Base-by-base conservation (phyloP, 2,113 vertebrate genomes). In the Phylloscopus trochiloides region DNA sequence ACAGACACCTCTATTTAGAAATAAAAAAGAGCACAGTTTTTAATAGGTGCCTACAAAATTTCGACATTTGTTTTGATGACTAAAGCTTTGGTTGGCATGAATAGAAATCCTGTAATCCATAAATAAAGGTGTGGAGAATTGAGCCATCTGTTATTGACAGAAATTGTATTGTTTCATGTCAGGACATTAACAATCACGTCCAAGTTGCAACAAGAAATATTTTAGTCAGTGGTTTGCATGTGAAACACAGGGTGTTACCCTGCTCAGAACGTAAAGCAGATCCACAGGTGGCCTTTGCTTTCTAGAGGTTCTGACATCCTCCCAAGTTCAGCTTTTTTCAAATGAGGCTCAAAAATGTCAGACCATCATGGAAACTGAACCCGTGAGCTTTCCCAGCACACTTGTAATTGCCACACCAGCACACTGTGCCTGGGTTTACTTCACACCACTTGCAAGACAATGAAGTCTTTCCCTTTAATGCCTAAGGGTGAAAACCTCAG, bases 121-220 rank as follows among this genome's bases (percentile, higher is more conserved):
- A 97, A 94, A 95, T 68, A 80, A 74, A 96, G 81, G 57, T 15
- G 80, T 74, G 78, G 86, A 74, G 75, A 97, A 84, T 12, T 38
- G 95, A 95, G 61, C 79, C 89, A 97, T 90, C 91, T 97, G 92
- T 88, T 93, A 94, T 38, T 65, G 92, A 78, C 87, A 95, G 42
- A 81, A 94, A 81, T 25, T 2, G 61, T 63, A 94, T 62, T 96
- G 90, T 93, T 95, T 94, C 6, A 5, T 10, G 24, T 72, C 65
- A 94, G 77, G 52, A 72, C 19, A 8, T 80, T 85, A 92, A 31
- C 40, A 89, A 80, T 58, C 63, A 70, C 7, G 14, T 95, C 92
- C 87, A 97, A 94, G 80, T 95, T 93, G 54, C 18, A 97, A 95
- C 83, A 97, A 91, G 93, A 94, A 86, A 63, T 52, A 36, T 9